A percentile compares a stretch with the other conserved stretches of the same genome.
Evolutionary conservation across 2,888 invertebrate species (phyloP).

Genomic region (Melipona bicolor): DNA sequence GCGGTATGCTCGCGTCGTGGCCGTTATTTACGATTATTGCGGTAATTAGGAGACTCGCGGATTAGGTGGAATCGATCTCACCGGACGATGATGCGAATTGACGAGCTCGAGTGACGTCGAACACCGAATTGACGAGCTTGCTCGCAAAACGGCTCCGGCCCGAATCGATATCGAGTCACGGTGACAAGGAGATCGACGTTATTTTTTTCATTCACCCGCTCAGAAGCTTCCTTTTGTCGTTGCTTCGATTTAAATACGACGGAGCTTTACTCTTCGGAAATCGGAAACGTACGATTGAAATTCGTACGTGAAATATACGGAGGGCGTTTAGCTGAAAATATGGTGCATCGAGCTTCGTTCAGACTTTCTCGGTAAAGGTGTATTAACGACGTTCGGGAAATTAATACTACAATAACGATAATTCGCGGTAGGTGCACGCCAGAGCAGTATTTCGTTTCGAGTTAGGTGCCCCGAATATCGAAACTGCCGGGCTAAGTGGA

Average conservation of each 20-base stretch:
- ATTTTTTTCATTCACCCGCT: not conserved
- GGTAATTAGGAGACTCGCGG: slow-evolving; percentile 27
- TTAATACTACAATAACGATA: slow-evolving; percentile 12
- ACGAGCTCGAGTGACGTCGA: slow-evolving; percentile 48
- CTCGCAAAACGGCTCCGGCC: slow-evolving; percentile 19
- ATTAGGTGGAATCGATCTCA: slow-evolving; percentile 22
- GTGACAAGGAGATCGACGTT: slow-evolving; percentile 11
- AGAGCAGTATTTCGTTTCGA: slow-evolving; percentile 23
- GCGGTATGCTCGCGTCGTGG: not conserved
- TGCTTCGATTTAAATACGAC: not conserved
- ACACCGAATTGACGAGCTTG: slow-evolving; percentile 42
- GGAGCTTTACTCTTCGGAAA: not conserved
- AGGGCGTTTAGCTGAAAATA: not conserved
- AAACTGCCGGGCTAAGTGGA: slow-evolving; percentile 24
- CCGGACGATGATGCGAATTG: slow-evolving; percentile 47
- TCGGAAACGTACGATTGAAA: not conserved
- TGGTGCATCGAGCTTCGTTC: not conserved
- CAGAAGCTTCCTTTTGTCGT: not conserved
- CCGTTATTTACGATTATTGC: slow-evolving; percentile 36
- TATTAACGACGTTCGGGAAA: slow-evolving; percentile 14
- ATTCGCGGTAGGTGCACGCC: slow-evolving; percentile 4
- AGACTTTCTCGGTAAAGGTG: not conserved
- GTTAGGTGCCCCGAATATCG: slow-evolving; percentile 20
- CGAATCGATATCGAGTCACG: slow-evolving; percentile 29
- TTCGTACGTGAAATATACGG: not conserved